Conservation (phyloP, 2,888 invertebrate species). For the Phania funesta region DNA sequence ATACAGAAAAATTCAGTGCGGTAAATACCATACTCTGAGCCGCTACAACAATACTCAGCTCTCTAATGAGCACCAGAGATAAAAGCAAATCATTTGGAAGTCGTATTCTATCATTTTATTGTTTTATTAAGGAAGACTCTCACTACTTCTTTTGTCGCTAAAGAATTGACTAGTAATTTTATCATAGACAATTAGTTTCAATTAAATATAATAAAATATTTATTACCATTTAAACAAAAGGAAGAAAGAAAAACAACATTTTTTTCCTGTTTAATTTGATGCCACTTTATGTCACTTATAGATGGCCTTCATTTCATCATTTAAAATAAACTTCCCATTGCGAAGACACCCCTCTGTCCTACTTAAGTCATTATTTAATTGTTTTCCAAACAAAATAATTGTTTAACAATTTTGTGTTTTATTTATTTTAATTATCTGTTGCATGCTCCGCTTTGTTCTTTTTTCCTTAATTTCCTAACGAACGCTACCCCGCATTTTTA, state of each 20-base stretch:
- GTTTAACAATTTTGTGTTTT: constrained; percentile 21
- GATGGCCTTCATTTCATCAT: neutral
- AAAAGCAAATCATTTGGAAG: no score
- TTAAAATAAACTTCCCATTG: neutral
- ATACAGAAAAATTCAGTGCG: no score
- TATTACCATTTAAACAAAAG: neutral
- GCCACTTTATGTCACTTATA: neutral
- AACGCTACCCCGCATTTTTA: constrained; percentile 31
- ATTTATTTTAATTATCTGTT: neutral
- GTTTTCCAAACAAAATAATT: constrained; percentile 19
- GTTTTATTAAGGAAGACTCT: no score
- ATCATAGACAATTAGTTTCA: no score
- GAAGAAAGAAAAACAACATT: neutral
- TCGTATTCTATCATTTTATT: no score
- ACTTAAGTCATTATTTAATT: constrained; percentile 10
- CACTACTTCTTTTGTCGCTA: no score
- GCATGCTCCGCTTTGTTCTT: neutral
- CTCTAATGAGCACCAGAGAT: no score
- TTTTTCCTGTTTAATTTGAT: neutral
- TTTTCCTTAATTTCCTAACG: neutral
- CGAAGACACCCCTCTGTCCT: neutral
- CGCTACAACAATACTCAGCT: no score
- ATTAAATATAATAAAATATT: neutral
- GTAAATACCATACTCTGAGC: no score
- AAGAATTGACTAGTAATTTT: no score